Conservation (phyloP, 2,888 invertebrate genomes). For the Ctena decussata region DNA sequence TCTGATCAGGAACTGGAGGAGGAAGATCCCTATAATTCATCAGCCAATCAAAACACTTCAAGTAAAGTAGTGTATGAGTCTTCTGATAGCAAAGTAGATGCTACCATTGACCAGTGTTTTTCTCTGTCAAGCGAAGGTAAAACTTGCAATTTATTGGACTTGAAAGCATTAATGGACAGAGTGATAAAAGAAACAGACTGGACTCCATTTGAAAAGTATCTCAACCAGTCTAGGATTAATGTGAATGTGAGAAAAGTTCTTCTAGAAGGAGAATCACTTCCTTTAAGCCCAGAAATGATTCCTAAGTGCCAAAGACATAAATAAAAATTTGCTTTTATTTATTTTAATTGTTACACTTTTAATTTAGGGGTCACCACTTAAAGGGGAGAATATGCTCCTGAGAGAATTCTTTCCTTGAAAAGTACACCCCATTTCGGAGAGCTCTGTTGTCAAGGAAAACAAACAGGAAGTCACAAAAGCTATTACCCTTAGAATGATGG, state of each 20-base stretch:
- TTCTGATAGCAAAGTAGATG: neutral
- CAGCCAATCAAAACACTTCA: slow-evolving; percentile 22
- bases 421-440: no score
- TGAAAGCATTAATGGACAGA: slow-evolving; percentile 56
- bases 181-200: slow-evolving; percentile 64
- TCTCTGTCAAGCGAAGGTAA: slow-evolving; percentile 21
- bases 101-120: neutral
- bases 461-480: no score
- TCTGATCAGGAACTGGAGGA: slow-evolving; percentile 24
- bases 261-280: slow-evolving; percentile 54
- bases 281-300: slow-evolving; percentile 39
- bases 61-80: neutral
- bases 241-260: slow-evolving; percentile 97
- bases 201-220: slow-evolving; percentile 88
- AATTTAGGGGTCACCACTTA: no score
- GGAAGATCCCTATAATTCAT: slow-evolving; percentile 55
- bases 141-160: slow-evolving; percentile 28
- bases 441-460: no score
- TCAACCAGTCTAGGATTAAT: slow-evolving; percentile 94
- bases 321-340: no score
- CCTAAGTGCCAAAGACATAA: slow-evolving; percentile 42
- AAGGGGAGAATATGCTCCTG: no score
- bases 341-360: no score
- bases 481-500: no score
- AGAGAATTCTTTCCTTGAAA: no score